Evolutionary conservation across 1,140 invertebrate species (phyloP), one percentile per base, ranked within the genome.

Genomic region (Hirudo medicinalis): DNA sequence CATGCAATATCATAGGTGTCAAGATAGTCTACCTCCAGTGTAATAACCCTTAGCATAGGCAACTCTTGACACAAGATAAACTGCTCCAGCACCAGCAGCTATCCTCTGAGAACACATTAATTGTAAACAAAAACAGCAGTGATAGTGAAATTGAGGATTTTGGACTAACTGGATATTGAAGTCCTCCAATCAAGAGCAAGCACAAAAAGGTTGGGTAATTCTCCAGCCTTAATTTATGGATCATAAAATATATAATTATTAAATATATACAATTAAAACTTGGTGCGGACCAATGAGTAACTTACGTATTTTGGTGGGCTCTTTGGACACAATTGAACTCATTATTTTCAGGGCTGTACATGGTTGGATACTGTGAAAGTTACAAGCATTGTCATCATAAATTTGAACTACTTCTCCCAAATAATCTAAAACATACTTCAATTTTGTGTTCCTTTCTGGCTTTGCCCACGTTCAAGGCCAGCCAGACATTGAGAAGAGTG

Each of bases 231-330:
- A 25, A 78, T 9, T 69, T n/a, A n/a, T n/a, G n/a, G n/a, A n/a
- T n/a, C 22, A 32, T 13, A 27, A 69, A 69, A 3, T 15, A 49
- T 1, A 2, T 40, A n/a, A n/a, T n/a, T n/a, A n/a, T n/a, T n/a
- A n/a, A n/a, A n/a, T n/a, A n/a, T 13, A 49, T 22, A 36, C 2
- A 69, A 49, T 20, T 17, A 49, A 32, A 69, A 22, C 11, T 1
- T 40, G 6, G 2, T 69, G 67, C 0, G n/a, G 67, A 22, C 29
- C 0, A 32, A 40, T 32, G 36, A 32, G 71, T 36, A 22, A 76
- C 81, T 80, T 80, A 84, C 83, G 81, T 84, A 74, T 85, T 84
- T 76, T 84, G 83, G 76, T 85, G 84, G 40, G 83, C 83, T 74
- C 84, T 79, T 73, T 80, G 79, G 66, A 81, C 78, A 72, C 83